phyloP scores from a whole-genome alignment of 2,113 vertebrate genomes.

The Lasiurus borealis region DNA sequence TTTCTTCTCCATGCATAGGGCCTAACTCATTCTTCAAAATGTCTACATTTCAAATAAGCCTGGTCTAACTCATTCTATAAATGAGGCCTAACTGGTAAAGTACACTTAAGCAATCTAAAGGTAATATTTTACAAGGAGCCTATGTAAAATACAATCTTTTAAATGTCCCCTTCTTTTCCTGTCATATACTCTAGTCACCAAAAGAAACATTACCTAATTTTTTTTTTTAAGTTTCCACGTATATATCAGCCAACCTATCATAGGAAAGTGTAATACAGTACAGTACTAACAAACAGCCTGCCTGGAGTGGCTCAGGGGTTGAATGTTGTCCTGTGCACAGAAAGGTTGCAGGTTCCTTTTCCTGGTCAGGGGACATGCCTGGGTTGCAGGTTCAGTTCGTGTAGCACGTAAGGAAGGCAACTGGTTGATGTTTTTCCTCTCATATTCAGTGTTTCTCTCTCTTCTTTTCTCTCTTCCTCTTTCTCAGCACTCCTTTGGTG shows the following conservation, averaged over 20 bases:
- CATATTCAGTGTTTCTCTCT: no score
- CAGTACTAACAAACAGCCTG: not conserved
- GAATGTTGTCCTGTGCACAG: no score
- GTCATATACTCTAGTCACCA: slow-evolving; percentile 46
- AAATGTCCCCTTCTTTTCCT: slow-evolving; percentile 55
- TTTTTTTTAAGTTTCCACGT: slow-evolving; percentile 47
- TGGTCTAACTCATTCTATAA: slow-evolving; percentile 49
- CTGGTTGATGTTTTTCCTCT: no score
- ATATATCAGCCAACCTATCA: not conserved
- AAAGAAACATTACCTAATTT: slow-evolving; percentile 60
- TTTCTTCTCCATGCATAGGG: slow-evolving; percentile 3
- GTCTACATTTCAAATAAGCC: slow-evolving; percentile 53
- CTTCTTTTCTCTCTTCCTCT: no score
- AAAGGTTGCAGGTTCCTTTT: no score
- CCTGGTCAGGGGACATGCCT: no score
- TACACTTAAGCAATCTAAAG: slow-evolving; percentile 47
- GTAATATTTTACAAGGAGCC: slow-evolving; percentile 42
- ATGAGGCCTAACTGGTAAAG: slow-evolving; percentile 44
- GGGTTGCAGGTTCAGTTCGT: no score
- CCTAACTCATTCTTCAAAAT: slow-evolving; percentile 61
- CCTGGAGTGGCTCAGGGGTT: no score
- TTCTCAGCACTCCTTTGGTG: no score
- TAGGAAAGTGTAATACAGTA: not conserved
- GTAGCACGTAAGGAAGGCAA: no score
- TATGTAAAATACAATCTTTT: slow-evolving; percentile 52